Conservation (phyloP, 2,113 vertebrate genomes). For the Mirza zaza region DNA sequence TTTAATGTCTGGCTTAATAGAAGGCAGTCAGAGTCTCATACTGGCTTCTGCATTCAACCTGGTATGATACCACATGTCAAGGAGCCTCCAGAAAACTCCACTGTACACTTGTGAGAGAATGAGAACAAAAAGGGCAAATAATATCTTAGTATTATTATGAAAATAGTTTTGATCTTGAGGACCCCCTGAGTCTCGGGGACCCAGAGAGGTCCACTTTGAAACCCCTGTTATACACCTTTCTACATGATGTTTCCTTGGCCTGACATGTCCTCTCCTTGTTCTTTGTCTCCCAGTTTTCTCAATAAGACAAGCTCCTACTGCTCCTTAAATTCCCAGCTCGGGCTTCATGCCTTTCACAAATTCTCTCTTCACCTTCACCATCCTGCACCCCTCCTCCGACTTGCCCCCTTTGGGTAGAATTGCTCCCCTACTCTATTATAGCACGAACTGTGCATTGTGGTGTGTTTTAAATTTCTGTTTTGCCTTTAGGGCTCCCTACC, state of each 20-base stretch:
- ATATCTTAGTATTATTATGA: background rate
- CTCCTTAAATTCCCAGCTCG: background rate
- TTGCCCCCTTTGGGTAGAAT: background rate
- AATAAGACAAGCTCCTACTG: background rate
- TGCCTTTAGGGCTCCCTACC: background rate
- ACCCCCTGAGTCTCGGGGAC: background rate
- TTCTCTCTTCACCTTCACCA: background rate
- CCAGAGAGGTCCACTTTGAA: background rate
- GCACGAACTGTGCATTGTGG: background rate
- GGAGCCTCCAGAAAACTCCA: background rate
- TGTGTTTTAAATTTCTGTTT: conserved; percentile 22
- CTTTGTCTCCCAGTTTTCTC: background rate
- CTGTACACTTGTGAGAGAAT: background rate
- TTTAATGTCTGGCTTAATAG: background rate
- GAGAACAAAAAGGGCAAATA: background rate
- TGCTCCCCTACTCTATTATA: background rate
- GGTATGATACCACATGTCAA: background rate
- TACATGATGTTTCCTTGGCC: background rate
- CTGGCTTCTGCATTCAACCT: background rate
- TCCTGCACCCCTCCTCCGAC: accelerated
- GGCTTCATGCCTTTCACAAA: background rate
- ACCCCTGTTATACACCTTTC: background rate
- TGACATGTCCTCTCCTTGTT: background rate
- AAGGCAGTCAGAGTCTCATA: background rate
- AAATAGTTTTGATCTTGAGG: background rate